A percentile compares a stretch with the other conserved stretches of the same genome.
Evolutionary conservation across 2,888 invertebrate species (phyloP).

Genomic region (Epirrhoe alternata): DNA sequence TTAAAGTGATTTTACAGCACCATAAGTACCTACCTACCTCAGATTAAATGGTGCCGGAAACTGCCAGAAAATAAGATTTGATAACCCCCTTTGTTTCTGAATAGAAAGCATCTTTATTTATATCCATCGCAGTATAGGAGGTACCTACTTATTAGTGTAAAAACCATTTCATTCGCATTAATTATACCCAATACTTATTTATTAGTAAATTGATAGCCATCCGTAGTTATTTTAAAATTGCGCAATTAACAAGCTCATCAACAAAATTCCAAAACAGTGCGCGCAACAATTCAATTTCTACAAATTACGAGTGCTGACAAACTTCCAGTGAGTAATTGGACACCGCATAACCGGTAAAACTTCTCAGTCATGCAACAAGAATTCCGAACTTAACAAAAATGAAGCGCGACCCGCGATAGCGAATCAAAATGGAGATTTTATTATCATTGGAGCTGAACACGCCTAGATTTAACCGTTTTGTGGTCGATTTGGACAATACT

Average conservation of each 20-base stretch:
- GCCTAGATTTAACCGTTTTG: slow-evolving; percentile 18
- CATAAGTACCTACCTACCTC: too few relatives aligned
- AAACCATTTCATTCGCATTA: too few relatives aligned
- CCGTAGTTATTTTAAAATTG: neutral
- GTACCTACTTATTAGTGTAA: too few relatives aligned
- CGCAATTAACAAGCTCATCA: slow-evolving; percentile 3
- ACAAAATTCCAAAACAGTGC: slow-evolving; percentile 7
- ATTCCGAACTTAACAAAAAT: slow-evolving; percentile 48
- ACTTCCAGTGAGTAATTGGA: slow-evolving; percentile 44
- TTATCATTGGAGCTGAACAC: slow-evolving; percentile 38
- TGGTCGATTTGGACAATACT: slow-evolving; percentile 6
- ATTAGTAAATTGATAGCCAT: neutral
- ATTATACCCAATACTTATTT: too few relatives aligned
- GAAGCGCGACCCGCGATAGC: slow-evolving; percentile 41
- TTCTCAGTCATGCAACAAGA: slow-evolving; percentile 56
- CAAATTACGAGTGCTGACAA: slow-evolving; percentile 33
- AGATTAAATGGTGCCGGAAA: too few relatives aligned
- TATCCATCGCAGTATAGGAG: too few relatives aligned
- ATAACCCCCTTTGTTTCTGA: too few relatives aligned
- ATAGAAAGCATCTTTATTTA: too few relatives aligned
- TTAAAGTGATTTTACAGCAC: too few relatives aligned
- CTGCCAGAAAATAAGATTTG: too few relatives aligned
- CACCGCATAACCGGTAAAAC: slow-evolving; percentile 53
- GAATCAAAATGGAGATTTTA: slow-evolving; percentile 39
- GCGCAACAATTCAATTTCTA: slow-evolving; percentile 31